Base-by-base conservation (phyloP, 53 echinoderm and acorn worm genomes). In the Hippasteria phrygiana region DNA sequence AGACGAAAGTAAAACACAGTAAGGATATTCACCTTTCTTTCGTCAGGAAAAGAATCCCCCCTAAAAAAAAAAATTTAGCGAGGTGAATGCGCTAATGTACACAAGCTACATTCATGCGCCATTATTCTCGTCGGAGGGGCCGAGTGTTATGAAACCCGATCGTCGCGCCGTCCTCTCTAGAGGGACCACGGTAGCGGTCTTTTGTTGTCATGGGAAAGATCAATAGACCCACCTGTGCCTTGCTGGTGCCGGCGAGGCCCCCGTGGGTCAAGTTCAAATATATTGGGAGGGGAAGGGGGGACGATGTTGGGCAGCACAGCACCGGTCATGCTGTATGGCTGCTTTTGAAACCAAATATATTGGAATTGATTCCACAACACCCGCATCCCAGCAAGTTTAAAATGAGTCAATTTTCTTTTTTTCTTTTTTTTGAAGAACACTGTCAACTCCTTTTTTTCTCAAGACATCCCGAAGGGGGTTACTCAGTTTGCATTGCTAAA, bases 11-110 rank as follows among this genome's bases (percentile, higher is more conserved):
- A 69, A 85, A 85, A 53, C 85, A 85, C 27, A 43, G 85, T 35
- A 70, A 85, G 85, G 85, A 48, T 85, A 85, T 85, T 85, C 85
- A 85, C 85, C 85, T 85, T 85, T 71, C 71, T 71, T 85, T 71
- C 22, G 85, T 22, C 54, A 22, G 85, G 70, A 85, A 85, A 85
- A 51, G 71, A 85, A 70, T 85, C 85, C 78, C 36, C 85, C 47
- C 29, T 51, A 51, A 53, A 8, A 5, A 5, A 39, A 22, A 42
- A n/a, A n/a, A n/a, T n/a, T 5, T 28, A 55, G 69, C 35, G 85
- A 45, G 85, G 70, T 85, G 85, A 85, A 85, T 85, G 85, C 71
- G 85, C 85, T 85, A 71, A 85, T 85, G 85, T 85, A 85, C 85
- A 85, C 70, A 71, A 42, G 64, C 64, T 83, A 47, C 85, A 85